Evolutionary conservation across 2,888 invertebrate genomes (phyloP).

Genomic region (Drosophila mimica): DNA sequence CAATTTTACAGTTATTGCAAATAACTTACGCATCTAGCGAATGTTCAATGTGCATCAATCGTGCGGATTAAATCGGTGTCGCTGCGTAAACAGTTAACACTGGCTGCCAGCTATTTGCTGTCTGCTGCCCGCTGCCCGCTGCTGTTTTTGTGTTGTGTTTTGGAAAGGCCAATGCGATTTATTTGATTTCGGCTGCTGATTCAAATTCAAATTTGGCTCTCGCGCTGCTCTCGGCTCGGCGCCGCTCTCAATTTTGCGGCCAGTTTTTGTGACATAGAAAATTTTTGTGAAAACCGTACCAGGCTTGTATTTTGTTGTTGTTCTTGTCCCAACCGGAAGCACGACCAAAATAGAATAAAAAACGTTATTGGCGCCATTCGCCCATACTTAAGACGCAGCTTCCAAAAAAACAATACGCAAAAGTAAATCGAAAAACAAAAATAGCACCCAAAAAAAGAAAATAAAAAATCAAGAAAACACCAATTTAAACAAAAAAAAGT

Average conservation of each 20-base stretch:
- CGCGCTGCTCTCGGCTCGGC: slow-evolving; percentile 48
- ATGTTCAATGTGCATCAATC: slow-evolving; percentile 1
- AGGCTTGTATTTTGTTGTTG: slow-evolving; percentile 17
- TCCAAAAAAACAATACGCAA: slow-evolving; percentile 2
- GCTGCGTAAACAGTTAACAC: not conserved
- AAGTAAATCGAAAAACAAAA: not conserved
- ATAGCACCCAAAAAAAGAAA: not conserved
- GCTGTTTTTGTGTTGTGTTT: not conserved
- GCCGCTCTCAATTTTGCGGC: slow-evolving; percentile 40
- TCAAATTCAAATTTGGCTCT: slow-evolving; percentile 53
- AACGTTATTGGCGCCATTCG: slow-evolving; percentile 7
- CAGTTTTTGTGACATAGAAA: slow-evolving; percentile 56
- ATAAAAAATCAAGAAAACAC: slow-evolving; percentile 18
- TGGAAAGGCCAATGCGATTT: slow-evolving; percentile 43
- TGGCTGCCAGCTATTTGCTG: not conserved
- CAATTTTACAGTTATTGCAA: slow-evolving; percentile 8
- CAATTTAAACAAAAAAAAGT: slow-evolving; percentile 11
- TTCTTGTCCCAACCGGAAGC: slow-evolving; percentile 1
- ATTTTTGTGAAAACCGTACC: slow-evolving; percentile 49
- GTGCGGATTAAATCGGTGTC: slow-evolving; percentile 1
- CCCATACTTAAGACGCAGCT: not conserved
- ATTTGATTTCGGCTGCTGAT: slow-evolving; percentile 54
- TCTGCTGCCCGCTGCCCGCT: not conserved
- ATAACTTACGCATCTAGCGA: slow-evolving; percentile 4
- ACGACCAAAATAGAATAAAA: slow-evolving; percentile 1